These are phyloP conservation scores for Aphrocallistes beatrix DNA, from an alignment of 37 sponge, comb jelly and placozoan genomes.

Conservation along the genomic window DNA sequence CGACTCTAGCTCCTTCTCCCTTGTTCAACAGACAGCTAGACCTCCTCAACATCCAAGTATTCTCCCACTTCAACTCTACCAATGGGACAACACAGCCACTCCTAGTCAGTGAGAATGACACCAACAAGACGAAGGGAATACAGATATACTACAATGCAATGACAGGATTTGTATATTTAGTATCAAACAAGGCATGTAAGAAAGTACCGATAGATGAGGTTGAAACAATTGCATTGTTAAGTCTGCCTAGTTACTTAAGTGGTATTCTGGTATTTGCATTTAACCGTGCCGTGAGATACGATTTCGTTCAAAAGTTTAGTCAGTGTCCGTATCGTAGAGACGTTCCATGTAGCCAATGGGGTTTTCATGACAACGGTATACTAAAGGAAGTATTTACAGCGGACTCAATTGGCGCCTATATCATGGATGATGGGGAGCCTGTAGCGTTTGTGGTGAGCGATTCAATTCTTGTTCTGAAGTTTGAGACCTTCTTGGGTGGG, in stretches of 20 bases:
- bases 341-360: not conserved
- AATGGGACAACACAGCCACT: not conserved
- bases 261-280: not conserved
- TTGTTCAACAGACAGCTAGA: not conserved
- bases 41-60: not conserved
- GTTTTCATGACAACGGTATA: not conserved
- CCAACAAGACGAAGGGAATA: not conserved
- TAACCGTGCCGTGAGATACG: not conserved
- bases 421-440: not conserved
- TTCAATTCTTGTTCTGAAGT: not conserved
- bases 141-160: not conserved
- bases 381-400: not conserved
- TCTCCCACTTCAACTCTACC: not conserved
- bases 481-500: not conserved
- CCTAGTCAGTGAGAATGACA: not conserved
- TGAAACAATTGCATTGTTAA: not conserved
- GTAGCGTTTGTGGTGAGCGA: not conserved
- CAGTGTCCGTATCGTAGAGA: not conserved
- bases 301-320: not conserved
- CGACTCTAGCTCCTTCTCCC: not conserved
- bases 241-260: not conserved
- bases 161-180: not conserved
- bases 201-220: not conserved
- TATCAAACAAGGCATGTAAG: not conserved
- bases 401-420: not conserved